Evolutionary conservation across 2,113 vertebrate genomes (phyloP).

Genomic region (Prinia subflava): DNA sequence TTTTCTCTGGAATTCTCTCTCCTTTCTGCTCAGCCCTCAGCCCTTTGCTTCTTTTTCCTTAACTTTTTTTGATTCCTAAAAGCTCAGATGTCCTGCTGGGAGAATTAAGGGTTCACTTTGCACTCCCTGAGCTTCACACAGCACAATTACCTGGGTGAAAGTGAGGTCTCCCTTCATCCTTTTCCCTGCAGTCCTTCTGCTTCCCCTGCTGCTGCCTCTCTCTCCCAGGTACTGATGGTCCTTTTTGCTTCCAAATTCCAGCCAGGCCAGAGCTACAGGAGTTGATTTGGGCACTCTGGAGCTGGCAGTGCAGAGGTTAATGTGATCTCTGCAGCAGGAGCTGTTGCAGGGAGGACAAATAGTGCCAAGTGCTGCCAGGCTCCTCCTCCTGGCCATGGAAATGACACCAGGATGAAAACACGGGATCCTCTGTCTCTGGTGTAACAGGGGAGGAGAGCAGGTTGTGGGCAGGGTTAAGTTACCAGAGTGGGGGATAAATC

Average conservation of each 20-base stretch:
- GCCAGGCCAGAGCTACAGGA: neutral
- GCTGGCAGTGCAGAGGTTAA: neutral
- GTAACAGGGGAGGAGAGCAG: neutral
- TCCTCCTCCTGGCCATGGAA: neutral
- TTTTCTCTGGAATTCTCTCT: neutral
- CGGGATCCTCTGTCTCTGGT: neutral
- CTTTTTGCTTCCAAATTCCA: neutral
- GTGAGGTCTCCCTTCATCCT: neutral
- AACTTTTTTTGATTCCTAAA: neutral
- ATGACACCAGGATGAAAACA: neutral
- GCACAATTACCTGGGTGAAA: neutral
- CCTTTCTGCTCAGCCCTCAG: neutral
- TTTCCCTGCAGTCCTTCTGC: neutral
- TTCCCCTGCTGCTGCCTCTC: rapidly evolving
- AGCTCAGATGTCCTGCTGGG: neutral
- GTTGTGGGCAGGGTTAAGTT: neutral
- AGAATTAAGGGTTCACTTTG: neutral
- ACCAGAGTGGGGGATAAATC: neutral
- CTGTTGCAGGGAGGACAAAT: neutral
- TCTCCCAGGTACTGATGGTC: neutral
- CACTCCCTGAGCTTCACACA: neutral
- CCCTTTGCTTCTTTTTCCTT: neutral
- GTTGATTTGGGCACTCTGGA: neutral
- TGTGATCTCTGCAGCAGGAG: neutral
- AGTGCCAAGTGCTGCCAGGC: neutral